phyloP scores from a whole-genome alignment of 1,140 invertebrate genomes.

The Cyclina sinensis region DNA sequence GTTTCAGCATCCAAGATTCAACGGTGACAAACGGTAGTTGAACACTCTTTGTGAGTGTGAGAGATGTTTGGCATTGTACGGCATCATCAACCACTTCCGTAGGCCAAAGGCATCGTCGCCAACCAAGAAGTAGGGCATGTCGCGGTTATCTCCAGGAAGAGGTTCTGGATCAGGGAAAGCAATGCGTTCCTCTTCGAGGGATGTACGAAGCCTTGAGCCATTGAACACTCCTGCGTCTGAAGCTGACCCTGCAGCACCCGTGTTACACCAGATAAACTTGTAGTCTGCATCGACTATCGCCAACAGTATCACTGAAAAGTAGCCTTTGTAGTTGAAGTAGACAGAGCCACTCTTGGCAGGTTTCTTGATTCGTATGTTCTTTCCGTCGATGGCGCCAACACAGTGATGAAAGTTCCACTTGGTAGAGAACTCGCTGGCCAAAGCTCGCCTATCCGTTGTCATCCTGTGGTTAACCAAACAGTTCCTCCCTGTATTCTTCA shows the following conservation, averaged over 20 bases:
- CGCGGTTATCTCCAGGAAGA: slow-evolving; percentile 55
- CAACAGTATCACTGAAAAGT: slow-evolving; percentile 86
- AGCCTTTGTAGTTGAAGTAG: slow-evolving; percentile 88
- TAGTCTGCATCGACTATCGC: slow-evolving; percentile 69
- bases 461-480: too few relatives aligned
- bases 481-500: too few relatives aligned
- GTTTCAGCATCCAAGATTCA: too few relatives aligned
- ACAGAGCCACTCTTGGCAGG: not conserved
- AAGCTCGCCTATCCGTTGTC: too few relatives aligned
- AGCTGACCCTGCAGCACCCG: slow-evolving; percentile 44
- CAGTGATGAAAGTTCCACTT: too few relatives aligned
- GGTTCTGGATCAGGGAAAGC: slow-evolving; percentile 63
- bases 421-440: too few relatives aligned
- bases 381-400: slow-evolving; percentile 69
- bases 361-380: not conserved
- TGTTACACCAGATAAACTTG: slow-evolving; percentile 78
- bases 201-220: slow-evolving; percentile 41
- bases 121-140: slow-evolving; percentile 70
- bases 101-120: too few relatives aligned
- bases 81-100: too few relatives aligned
- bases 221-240: slow-evolving; percentile 50
- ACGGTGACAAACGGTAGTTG: too few relatives aligned
- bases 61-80: too few relatives aligned
- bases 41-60: too few relatives aligned
- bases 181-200: slow-evolving; percentile 67